phyloP scores from a whole-genome alignment of 2,888 invertebrate genomes.

The Lochmaea crataegi region DNA sequence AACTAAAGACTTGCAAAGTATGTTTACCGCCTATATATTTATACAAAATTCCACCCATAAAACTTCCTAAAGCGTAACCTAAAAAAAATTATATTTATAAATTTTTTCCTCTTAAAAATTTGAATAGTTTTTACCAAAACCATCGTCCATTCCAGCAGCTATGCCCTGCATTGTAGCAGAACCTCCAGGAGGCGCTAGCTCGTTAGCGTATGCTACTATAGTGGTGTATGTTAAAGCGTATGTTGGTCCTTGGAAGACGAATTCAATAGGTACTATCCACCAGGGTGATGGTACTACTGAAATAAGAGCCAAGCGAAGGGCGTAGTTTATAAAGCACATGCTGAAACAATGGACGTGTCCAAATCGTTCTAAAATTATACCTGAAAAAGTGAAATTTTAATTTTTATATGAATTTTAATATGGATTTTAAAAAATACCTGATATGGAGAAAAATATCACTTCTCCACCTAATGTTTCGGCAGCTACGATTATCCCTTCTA shows the following conservation, averaged over 20 bases:
- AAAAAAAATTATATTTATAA: conserved; percentile 41
- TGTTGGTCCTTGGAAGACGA: conserved; percentile 85
- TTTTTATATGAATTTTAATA: too few species aligned
- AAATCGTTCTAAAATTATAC: conserved; percentile 81
- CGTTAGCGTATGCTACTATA: conserved; percentile 75
- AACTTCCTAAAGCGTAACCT: conserved; percentile 83
- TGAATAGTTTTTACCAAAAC: conserved; percentile 70
- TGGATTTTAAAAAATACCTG: conserved; percentile 65
- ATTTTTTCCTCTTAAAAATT: neutral
- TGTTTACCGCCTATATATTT: conserved; percentile 72
- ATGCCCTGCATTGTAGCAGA: conserved; percentile 88
- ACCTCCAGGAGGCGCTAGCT: conserved; percentile 71
- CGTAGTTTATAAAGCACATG: conserved; percentile 81
- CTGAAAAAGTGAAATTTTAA: conserved; percentile 60
- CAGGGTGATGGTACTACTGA: conserved; percentile 83
- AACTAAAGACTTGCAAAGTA: conserved; percentile 69
- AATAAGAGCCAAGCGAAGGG: conserved; percentile 78
- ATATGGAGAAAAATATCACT: conserved; percentile 79
- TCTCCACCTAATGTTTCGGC: conserved; percentile 85
- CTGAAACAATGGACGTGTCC: conserved; percentile 84
- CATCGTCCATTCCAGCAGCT: conserved; percentile 90
- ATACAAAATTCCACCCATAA: conserved; percentile 79
- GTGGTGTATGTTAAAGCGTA: conserved; percentile 88
- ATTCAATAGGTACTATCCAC: conserved; percentile 84
- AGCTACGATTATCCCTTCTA: conserved; percentile 84